Evolutionary conservation across 2,888 invertebrate species (phyloP), one percentile per base, ranked within the genome.

Genomic region (Cyclophora punctaria): DNA sequence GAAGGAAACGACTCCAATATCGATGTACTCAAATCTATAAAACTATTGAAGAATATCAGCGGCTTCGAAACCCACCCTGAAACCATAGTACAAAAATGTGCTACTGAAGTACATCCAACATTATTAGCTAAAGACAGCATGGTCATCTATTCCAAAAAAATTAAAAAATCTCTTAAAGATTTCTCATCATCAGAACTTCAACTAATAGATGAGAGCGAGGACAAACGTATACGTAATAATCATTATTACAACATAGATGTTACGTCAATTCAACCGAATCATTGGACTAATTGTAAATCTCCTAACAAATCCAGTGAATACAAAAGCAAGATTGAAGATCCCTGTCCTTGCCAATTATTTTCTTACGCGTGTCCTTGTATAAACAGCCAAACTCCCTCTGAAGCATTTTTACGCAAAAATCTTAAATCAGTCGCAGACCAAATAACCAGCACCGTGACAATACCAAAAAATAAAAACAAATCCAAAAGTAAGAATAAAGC

Each of bases 331-430:
- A 67, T 2, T 75, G 78, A 80, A 58, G 70, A 81, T 51, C 81
- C 81, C 3, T 84, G 83, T 54, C 81, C 83, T 0, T 82, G 83
- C 59, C 80, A 83, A 64, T 61, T 84, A 52, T 83, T 83, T 67
- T 80, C 82, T 3, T 82, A 81, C 51, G 72, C 75, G 7, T 83
- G 82, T 55, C 78, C 81, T 42, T 85, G 83, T 57, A 20, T 20
- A 20, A 20, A 20, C 20, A 20, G 20, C 20, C 20, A 20, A 20
- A 20, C 20, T 20, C 20, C 20, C 20, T 20, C 20, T 20, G 20
- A 20, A 20, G 20, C 20, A 20, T 20, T 20, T 20, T 20, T 20
- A 20, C 20, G 20, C 20, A 20, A 20, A 20, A 20, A 20, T 20
- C 20, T 20, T 20, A 20, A 20, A 33, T 66, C 66, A 34, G 62